These are phyloP conservation scores for Pangasius sanitwongsei DNA, from an alignment of 2,797 vertebrate species.

Conservation along the genomic window DNA sequence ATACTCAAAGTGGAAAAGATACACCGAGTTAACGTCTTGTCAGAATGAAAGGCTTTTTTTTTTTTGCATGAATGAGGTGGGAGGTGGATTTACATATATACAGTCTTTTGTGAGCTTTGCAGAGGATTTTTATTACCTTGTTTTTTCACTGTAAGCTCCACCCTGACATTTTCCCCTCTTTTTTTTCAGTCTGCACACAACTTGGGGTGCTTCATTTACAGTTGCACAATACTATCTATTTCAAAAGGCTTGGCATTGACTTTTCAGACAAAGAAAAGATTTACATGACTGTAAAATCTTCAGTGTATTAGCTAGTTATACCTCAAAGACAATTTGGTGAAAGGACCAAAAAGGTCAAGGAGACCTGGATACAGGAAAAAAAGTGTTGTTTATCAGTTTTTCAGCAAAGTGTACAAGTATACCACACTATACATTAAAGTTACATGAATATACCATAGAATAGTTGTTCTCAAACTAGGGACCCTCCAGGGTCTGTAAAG, in stretches of 20 bases:
- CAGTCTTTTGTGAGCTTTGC: constrained; percentile 28
- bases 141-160: constrained; percentile 16
- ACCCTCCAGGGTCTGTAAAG: background rate
- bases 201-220: constrained; percentile 22
- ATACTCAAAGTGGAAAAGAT: constrained; percentile 34
- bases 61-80: constrained; percentile 17
- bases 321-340: constrained; percentile 6
- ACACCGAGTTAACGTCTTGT: constrained; percentile 18
- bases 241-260: background rate
- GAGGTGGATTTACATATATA: constrained; percentile 29
- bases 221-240: constrained; percentile 11
- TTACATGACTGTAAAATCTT: constrained; percentile 16
- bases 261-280: constrained; percentile 13
- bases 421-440: background rate
- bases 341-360: background rate
- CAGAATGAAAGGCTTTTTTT: constrained; percentile 23
- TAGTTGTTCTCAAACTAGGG: background rate
- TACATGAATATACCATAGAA: background rate
- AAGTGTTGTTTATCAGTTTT: background rate
- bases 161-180: background rate
- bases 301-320: background rate
- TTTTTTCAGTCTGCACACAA: background rate
- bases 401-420: background rate
- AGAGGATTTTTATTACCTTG: constrained; percentile 18
- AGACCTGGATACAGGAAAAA: background rate